These are phyloP conservation scores for Rhodophaea formosa DNA, from an alignment of 2,888 invertebrate species.

Conservation along the genomic window DNA sequence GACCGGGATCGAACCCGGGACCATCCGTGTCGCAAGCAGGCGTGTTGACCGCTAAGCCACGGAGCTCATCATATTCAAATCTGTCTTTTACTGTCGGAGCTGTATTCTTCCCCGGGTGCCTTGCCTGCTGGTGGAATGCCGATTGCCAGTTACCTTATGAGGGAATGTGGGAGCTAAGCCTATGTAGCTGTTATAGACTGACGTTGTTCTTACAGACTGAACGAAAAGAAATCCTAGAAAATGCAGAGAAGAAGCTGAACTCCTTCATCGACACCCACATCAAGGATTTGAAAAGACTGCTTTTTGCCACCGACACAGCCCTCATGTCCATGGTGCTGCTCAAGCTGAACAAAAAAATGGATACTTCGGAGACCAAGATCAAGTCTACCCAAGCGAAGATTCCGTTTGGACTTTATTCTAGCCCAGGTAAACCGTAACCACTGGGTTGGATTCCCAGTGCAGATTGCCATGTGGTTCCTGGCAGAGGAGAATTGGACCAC, in stretches of 20 bases:
- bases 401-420: slow-evolving; percentile 70
- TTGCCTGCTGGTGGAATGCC: no score
- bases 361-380: slow-evolving; percentile 70
- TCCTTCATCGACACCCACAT: slow-evolving; percentile 63
- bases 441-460: no score
- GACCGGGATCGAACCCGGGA: no score
- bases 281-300: slow-evolving; percentile 65
- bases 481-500: no score
- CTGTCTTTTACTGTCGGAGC: no score
- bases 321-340: slow-evolving; percentile 73
- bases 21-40: no score
- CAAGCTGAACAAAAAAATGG: slow-evolving; percentile 74
- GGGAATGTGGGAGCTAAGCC: no score
- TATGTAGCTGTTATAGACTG: no score
- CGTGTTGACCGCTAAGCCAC: no score
- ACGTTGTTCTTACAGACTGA: slow-evolving; percentile 46
- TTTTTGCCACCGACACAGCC: slow-evolving; percentile 68
- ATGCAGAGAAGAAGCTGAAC: slow-evolving; percentile 52
- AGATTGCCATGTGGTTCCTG: not conserved
- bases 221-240: slow-evolving; percentile 57
- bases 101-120: no score
- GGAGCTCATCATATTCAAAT: no score
- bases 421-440: slow-evolving; percentile 53
- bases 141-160: no score
- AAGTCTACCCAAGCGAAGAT: slow-evolving; percentile 69